A percentile compares a stretch with the other conserved stretches of the same genome.
phyloP scores from a whole-genome alignment of 2,888 invertebrate species.

The Drosophila algonquin region DNA sequence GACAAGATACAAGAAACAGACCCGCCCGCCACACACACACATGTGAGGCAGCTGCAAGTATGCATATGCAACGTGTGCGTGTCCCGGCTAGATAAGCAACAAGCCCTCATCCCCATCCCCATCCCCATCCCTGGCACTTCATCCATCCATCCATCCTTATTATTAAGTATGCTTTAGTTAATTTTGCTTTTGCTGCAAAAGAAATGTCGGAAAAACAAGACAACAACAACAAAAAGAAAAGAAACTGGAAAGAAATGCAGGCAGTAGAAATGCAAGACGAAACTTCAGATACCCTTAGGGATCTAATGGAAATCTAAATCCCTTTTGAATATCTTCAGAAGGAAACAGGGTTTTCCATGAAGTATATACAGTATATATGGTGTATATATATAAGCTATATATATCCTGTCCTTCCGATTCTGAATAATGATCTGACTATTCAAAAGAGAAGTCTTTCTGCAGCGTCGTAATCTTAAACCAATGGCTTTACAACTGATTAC shows the following conservation, averaged over 20 bases:
- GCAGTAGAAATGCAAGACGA: neutral
- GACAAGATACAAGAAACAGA: conserved; percentile 39
- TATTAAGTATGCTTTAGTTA: conserved; percentile 65
- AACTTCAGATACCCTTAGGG: neutral
- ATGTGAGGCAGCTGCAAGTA: neutral
- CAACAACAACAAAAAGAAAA: conserved; percentile 14
- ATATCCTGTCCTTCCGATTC: too few species aligned
- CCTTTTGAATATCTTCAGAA: too few species aligned
- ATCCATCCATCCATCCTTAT: conserved; percentile 42
- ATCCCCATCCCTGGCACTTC: neutral
- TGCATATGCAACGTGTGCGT: neutral
- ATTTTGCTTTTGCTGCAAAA: conserved; percentile 59
- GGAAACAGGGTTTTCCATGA: too few species aligned
- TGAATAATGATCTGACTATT: too few species aligned
- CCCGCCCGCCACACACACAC: conserved; percentile 4
- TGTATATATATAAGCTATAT: too few species aligned
- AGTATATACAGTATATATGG: too few species aligned
- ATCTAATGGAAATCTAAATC: too few species aligned
- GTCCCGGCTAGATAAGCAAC: conserved; percentile 18
- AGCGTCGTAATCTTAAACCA: too few species aligned
- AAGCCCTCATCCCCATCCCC: neutral
- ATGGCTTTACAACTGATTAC: too few species aligned
- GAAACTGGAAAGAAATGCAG: neutral
- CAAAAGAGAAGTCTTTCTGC: too few species aligned
- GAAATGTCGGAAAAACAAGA: neutral